These are phyloP conservation scores for Epinotia ramella DNA, from an alignment of 2,888 invertebrate genomes.

Conservation along the genomic window DNA sequence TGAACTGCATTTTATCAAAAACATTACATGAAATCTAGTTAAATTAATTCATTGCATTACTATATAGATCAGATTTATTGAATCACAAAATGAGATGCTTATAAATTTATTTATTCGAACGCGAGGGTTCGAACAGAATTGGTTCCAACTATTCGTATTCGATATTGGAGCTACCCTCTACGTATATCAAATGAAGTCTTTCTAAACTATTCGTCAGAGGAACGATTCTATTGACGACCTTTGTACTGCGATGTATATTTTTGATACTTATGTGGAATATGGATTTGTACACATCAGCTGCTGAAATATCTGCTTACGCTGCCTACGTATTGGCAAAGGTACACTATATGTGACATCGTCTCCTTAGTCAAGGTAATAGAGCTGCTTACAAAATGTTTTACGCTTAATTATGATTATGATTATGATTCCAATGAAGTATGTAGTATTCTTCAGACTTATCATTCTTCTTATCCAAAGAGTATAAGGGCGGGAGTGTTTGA, in stretches of 20 bases:
- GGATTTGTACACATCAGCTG: neutral
- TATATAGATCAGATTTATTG: conserved; percentile 64
- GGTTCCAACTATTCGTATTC: conserved; percentile 61
- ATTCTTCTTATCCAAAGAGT: too few relatives aligned
- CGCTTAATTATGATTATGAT: too few relatives aligned
- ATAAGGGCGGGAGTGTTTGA: too few relatives aligned
- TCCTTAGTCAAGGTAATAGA: too few relatives aligned
- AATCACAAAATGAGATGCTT: conserved; percentile 63
- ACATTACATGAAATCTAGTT: conserved; percentile 23
- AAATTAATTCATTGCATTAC: conserved; percentile 47
- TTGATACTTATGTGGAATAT: conserved; percentile 54
- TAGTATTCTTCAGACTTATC: too few relatives aligned
- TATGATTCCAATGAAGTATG: too few relatives aligned
- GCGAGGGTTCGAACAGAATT: conserved; percentile 60
- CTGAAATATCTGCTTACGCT: too few relatives aligned
- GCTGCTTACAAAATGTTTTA: neutral
- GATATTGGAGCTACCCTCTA: conserved; percentile 73
- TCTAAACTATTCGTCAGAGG: conserved; percentile 79
- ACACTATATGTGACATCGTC: too few relatives aligned
- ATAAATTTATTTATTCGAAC: conserved; percentile 67
- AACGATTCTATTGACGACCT: conserved; percentile 74
- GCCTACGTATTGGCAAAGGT: too few relatives aligned
- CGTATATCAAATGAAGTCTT: conserved; percentile 81
- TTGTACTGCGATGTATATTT: conserved; percentile 51
- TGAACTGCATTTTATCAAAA: conserved; percentile 11